phyloP scores from a whole-genome alignment of 1,140 invertebrate genomes.

The Lethrus apterus region DNA sequence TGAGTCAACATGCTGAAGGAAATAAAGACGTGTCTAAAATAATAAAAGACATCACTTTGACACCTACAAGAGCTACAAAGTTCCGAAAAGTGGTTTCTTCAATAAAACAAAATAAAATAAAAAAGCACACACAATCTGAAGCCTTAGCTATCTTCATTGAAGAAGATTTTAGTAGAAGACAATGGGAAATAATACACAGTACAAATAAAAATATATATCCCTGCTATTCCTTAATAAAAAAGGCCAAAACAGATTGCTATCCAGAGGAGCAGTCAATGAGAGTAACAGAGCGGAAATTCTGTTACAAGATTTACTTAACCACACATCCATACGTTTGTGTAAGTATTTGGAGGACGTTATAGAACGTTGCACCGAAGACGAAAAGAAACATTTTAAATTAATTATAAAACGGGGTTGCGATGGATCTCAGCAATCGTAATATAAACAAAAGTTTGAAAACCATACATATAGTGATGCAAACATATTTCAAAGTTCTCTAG shows the following conservation, averaged over 20 bases:
- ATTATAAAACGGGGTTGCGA: constrained; percentile 19
- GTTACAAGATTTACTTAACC: constrained; percentile 34
- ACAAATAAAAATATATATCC: constrained; percentile 28
- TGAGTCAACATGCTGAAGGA: too few species aligned
- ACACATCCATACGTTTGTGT: constrained; percentile 28
- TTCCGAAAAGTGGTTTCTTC: too few species aligned
- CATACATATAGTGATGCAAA: constrained; percentile 24
- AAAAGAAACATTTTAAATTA: constrained; percentile 5
- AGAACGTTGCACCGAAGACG: constrained; percentile 7
- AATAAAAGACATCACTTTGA: too few species aligned
- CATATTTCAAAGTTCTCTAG: constrained; percentile 27
- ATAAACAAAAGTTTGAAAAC: constrained; percentile 29
- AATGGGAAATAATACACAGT: constrained; percentile 30
- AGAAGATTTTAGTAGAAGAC: constrained; percentile 26
- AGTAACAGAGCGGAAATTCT: constrained; percentile 31
- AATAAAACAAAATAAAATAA: too few species aligned
- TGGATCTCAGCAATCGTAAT: constrained; percentile 19
- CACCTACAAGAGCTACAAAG: too few species aligned
- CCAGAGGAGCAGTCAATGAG: constrained; percentile 21
- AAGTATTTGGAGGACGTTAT: too few species aligned
- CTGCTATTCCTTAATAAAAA: constrained; percentile 27
- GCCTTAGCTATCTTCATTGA: constrained; percentile 31
- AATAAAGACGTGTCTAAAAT: too few species aligned
- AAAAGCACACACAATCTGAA: constrained; percentile 21
- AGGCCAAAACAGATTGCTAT: constrained; percentile 28